Percentiles rank a stretch among this genome's conserved stretches.
Evolutionary conservation across 2,113 vertebrate genomes (phyloP).

Genomic region (Benitochromis conjunctus): DNA sequence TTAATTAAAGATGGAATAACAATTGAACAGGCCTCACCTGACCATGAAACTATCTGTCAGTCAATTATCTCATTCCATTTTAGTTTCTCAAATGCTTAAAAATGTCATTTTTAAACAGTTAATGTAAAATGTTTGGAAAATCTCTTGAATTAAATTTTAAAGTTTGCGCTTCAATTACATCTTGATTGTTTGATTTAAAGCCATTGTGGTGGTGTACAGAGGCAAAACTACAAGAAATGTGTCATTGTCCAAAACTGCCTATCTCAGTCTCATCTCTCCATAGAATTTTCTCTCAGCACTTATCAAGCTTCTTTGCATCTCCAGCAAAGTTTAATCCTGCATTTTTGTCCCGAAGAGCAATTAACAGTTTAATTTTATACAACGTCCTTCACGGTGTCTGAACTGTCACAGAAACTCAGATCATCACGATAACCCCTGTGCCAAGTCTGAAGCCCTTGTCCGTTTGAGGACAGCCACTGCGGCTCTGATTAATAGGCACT

Average conservation of each 20-base stretch:
- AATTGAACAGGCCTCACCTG: neutral
- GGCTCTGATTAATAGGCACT: neutral
- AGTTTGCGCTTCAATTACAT: neutral
- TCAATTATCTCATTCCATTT: neutral
- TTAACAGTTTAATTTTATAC: neutral
- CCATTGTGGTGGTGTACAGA: neutral
- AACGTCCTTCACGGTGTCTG: neutral
- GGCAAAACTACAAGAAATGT: neutral
- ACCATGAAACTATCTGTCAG: neutral
- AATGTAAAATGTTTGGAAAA: neutral
- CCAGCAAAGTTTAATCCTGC: neutral
- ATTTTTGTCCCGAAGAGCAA: neutral
- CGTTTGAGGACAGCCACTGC: neutral
- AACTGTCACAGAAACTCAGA: neutral
- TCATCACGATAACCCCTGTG: neutral
- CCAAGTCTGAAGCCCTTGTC: neutral
- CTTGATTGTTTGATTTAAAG: neutral
- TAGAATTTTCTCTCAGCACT: neutral
- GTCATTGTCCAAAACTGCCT: neutral
- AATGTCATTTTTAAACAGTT: neutral
- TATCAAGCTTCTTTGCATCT: neutral
- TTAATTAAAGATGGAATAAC: neutral
- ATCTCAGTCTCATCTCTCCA: neutral
- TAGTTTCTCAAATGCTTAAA: neutral
- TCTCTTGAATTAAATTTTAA: neutral